Evolutionary conservation across 2,797 vertebrate genomes (phyloP), one percentile per base, ranked within the genome.

Genomic region (Acanthiza pusilla): DNA sequence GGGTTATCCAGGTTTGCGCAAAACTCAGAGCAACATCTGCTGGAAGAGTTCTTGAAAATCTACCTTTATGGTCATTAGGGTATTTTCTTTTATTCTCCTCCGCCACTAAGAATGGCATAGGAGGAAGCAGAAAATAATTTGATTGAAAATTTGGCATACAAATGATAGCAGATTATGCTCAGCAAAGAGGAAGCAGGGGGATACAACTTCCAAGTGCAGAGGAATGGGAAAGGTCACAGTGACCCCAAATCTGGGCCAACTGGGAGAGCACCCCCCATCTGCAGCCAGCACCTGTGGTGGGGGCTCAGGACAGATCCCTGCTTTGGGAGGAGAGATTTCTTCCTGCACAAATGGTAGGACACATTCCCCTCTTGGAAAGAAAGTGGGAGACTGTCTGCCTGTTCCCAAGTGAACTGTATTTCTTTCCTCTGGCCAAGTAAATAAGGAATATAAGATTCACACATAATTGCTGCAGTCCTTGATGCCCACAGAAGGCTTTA

Each of bases 131-230:
- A 63, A 63, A 65, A 71, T 1, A 81, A 40, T 61, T 45, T 58
- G 22, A 45, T 26, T 15, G 16, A 82, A 89, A 79, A 48, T 61
- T 20, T 68, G 38, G 14, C 68, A 50, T 47, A 53, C 5, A 27
- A 71, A 36, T 18, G 16, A 29, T 11, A 36, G 48, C 2, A 1
- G 13, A 22, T 40, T 32, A 13, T 0, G 0, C 11, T 36, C 45
- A 51, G 40, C 23, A 17, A n/a, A 58, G 53, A 43, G 22, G 16
- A 72, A 40, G 42, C 11, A 79, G 42, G 8, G 29, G 10, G 6
- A 75, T 51, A 47, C 8, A 53, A 6, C 40, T 78, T 81, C 40
- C n/a, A 11, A 4, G 29, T 0, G 5, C 1, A 36, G 32, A 68
- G 48, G 18, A 26, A n/a, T 38, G 51, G 19, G 21, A 47, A 67